Base-by-base conservation (phyloP, 1,140 invertebrate species). In the Glossosoma conforme region DNA sequence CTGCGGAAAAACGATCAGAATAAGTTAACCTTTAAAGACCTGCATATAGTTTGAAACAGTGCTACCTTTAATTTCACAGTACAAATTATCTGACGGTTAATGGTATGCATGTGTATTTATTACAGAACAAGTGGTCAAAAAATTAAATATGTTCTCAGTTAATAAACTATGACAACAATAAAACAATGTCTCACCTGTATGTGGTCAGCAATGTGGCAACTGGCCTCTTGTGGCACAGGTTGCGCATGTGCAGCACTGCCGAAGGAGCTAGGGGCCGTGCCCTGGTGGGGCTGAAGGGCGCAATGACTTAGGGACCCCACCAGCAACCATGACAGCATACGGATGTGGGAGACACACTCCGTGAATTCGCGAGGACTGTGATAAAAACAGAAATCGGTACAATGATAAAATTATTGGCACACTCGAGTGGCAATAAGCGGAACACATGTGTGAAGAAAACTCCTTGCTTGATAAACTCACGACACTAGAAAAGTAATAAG, bases 191-290 rank as follows among this genome's bases (percentile, higher is more conserved):
- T n/a, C 44, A 93, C 89, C 78, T 98, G 92, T 49, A 98, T 86
- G 65, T 98, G 93, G 76, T 98, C 96, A 20, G 95, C 93, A 61
- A 99, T 90, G 65, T 97, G 89, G 62, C 91, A 92, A 19, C 91
- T 93, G 25, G 91, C 91, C 70, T 98, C 95, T 62, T 97, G 86
- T 13, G 96, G 95, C 53, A 99, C 86, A 9, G 96, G 94, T 61
- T 90, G 86, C 59, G 86, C 93, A 56, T 77, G 66, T 21, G 71
- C 65, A 36, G 54, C 46, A 37, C 52, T 1, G 36, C 60, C 22
- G 54, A 62, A 43, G 36, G 9, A 56, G 44, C 32, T 59, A 11
- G 24, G 58, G 37, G 17, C 62, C 54, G 11, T 63, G 58, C 41
- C 59, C 19, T 28, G 53, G 40, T 63, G 60, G 0, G 63, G 65